Evolutionary conservation across 2,888 invertebrate genomes (phyloP).

Genomic region (Chrysopilus asiliformis): DNA sequence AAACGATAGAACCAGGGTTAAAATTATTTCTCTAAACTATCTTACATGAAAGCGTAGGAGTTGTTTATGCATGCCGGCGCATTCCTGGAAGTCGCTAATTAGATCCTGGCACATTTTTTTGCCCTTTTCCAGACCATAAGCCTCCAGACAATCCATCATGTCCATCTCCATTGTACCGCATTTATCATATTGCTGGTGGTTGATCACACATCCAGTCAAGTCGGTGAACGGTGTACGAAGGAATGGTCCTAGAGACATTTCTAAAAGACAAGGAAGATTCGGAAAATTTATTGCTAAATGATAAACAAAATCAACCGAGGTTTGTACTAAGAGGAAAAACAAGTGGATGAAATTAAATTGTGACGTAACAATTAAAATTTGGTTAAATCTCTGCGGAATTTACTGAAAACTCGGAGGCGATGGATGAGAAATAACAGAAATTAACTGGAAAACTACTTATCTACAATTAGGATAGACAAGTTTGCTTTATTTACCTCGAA

Average conservation of each 20-base stretch:
- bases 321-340: no score
- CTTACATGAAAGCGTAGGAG: conserved; percentile 43
- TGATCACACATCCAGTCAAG: conserved; percentile 48
- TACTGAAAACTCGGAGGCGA: no score
- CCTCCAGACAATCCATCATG: conserved; percentile 65
- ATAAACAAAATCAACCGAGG: no score
- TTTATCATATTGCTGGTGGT: conserved; percentile 48
- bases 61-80: conserved; percentile 47
- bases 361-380: no score
- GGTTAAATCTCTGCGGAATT: no score
- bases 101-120: conserved; percentile 46
- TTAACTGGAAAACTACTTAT: no score
- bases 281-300: no score
- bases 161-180: conserved; percentile 57
- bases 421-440: no score
- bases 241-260: conserved; percentile 51
- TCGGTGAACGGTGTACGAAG: conserved; percentile 59
- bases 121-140: conserved; percentile 59
- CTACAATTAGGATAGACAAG: no score
- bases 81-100: conserved; percentile 58
- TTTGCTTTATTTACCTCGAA: no score
- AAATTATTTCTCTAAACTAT: conserved; percentile 1
- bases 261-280: no score
- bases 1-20: background rate
- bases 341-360: no score